These are phyloP conservation scores for Pitta sordida DNA, from an alignment of 2,113 vertebrate species.

Conservation along the genomic window DNA sequence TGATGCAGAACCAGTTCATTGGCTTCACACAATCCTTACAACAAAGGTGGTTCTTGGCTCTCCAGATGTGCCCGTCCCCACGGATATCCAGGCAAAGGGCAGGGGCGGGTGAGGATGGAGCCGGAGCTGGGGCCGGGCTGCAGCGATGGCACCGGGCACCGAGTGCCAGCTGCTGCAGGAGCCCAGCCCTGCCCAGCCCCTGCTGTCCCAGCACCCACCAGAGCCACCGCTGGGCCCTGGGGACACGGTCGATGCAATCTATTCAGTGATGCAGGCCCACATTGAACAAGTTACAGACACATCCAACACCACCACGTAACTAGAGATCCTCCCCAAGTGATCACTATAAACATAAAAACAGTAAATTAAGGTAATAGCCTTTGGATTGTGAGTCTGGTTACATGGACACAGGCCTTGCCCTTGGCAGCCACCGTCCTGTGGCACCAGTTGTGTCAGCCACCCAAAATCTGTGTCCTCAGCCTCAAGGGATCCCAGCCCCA, in stretches of 20 bases:
- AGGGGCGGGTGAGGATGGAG: fast-evolving
- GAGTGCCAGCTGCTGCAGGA: not conserved
- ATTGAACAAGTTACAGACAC: not conserved
- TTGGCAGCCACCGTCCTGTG: not conserved
- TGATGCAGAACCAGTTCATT: fast-evolving
- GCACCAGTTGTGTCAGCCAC: not conserved
- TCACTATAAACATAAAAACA: not conserved
- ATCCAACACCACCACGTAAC: not conserved
- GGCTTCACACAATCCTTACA: not conserved
- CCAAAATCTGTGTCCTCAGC: not conserved
- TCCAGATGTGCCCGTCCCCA: not conserved
- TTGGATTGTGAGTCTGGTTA: not conserved
- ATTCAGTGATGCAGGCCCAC: not conserved
- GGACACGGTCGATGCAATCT: not conserved
- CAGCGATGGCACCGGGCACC: not conserved
- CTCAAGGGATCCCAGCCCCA: not conserved
- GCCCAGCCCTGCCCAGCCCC: not conserved
- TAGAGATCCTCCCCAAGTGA: not conserved
- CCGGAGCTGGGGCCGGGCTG: fast-evolving
- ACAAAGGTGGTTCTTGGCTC: fast-evolving
- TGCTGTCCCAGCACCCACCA: not conserved
- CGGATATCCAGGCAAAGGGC: fast-evolving
- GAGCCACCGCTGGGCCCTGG: not conserved
- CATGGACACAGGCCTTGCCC: not conserved
- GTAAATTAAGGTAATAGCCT: not conserved